Evolutionary conservation across 2,888 invertebrate species (phyloP).

Genomic region (Leptothorax acervorum): DNA sequence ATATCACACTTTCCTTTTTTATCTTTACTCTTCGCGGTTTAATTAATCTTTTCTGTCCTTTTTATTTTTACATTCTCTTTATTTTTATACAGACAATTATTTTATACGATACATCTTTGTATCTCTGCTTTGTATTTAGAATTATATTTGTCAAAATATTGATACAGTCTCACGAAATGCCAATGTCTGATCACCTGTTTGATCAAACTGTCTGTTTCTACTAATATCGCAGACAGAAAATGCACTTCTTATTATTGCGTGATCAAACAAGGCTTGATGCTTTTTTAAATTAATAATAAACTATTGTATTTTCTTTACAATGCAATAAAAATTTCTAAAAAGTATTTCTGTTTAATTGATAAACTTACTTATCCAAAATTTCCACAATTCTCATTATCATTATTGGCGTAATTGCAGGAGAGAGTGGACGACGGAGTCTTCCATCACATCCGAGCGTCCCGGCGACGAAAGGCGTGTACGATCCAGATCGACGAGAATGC

Average conservation of each 20-base stretch:
- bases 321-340: not conserved
- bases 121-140: not conserved
- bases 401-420: conserved; percentile 73
- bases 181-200: not conserved
- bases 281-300: not conserved
- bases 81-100: not conserved
- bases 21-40: not conserved
- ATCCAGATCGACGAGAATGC: conserved; percentile 82
- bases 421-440: conserved; percentile 83
- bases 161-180: not conserved
- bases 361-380: not conserved
- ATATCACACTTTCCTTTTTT: not conserved
- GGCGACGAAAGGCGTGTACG: conserved; percentile 80
- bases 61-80: not conserved
- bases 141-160: conserved; percentile 8
- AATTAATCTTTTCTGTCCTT: not conserved
- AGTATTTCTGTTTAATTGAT: not conserved
- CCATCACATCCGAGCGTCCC: conserved; percentile 82
- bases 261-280: not conserved
- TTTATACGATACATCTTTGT: not conserved
- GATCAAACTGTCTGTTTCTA: conserved; percentile 3
- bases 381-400: not conserved
- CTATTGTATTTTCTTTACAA: not conserved
- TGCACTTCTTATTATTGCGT: not conserved
- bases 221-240: not conserved